These are phyloP conservation scores for Rana temporaria DNA, from an alignment of 2,113 vertebrate genomes.

Conservation along the genomic window DNA sequence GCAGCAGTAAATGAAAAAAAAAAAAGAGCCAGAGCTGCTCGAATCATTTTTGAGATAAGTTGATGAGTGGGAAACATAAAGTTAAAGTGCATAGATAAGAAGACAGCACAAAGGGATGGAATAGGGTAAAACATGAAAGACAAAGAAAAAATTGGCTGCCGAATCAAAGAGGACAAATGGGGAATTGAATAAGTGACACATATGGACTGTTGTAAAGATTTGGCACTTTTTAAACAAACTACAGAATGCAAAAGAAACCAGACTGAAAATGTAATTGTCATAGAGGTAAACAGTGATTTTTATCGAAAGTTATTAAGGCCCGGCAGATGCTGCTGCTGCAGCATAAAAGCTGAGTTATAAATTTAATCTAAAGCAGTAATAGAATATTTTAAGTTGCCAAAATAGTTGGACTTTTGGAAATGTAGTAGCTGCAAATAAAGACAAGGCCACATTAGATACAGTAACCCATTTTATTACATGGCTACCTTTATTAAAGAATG, in stretches of 20 bases:
- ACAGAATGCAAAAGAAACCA: slow-evolving; percentile 3
- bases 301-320: slow-evolving; percentile 7
- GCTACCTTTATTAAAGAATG: too few relatives aligned
- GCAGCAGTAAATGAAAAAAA: slow-evolving; percentile 43
- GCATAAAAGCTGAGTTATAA: background rate
- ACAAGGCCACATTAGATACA: too few relatives aligned
- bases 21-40: slow-evolving; percentile 26
- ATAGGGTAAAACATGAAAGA: slow-evolving; percentile 44
- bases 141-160: slow-evolving; percentile 2
- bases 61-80: slow-evolving; percentile 45
- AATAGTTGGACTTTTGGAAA: too few relatives aligned
- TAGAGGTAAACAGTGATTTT: background rate
- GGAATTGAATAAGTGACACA: background rate
- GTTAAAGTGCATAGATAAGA: slow-evolving; percentile 52
- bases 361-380: background rate
- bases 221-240: background rate
- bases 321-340: background rate
- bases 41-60: slow-evolving; percentile 52
- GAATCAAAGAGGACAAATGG: background rate
- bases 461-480: too few relatives aligned
- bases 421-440: too few relatives aligned
- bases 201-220: background rate
- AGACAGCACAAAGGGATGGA: slow-evolving; percentile 10
- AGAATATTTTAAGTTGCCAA: background rate
- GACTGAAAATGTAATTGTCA: background rate